Base-by-base conservation (phyloP, 1,140 invertebrate species). In the Penaeus indicus region DNA sequence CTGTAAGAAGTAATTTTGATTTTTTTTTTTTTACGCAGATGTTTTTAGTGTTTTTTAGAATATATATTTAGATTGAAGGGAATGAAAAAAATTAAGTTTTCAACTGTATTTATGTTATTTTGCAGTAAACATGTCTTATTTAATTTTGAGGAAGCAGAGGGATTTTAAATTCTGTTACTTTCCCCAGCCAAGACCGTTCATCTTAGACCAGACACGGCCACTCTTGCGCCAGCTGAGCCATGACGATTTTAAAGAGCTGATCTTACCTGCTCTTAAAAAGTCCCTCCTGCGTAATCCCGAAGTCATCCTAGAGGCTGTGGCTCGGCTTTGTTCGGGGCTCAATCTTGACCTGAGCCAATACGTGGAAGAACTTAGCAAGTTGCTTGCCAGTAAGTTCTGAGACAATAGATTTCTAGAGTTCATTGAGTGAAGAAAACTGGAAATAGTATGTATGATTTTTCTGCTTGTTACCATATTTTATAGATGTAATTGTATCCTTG, bases 261-360 rank as follows among this genome's bases (percentile, higher is more conserved):
- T 99, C 78, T 93, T 97, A 69, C 97, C 98, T 27, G 95, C 97
- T 18, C 92, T 98, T n/a, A 96, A 98, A 92, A 98, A 98, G 92
- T 95, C 97, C 13, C 96, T 99, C 95, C 93, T 99, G n/a, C 93
- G 98, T 85, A 99, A 97, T 93, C 97, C 98, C 0, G 98, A 99
- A 94, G 95, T 97, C 38, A 96, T 97, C 89, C 94, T 98, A 47
- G 94, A 96, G 93, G 95, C 95, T 75, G 95, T 98, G 67, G 96
- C 95, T 16, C 93, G 95, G 42, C 95, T 98, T 89, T 92, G 98
- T 22, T 93, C 93, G 27, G 95, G 95, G 67, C 91, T 98, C 1
- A 94, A 94, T 85, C 92, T 98, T 18, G 96, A 98, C 93, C 93
- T 98, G 22, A 97, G 97, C 92, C 94, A 94, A 77, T 96, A 96